These are phyloP conservation scores for Alentia gelatinosa DNA, from an alignment of 2,888 invertebrate species.

Conservation along the genomic window DNA sequence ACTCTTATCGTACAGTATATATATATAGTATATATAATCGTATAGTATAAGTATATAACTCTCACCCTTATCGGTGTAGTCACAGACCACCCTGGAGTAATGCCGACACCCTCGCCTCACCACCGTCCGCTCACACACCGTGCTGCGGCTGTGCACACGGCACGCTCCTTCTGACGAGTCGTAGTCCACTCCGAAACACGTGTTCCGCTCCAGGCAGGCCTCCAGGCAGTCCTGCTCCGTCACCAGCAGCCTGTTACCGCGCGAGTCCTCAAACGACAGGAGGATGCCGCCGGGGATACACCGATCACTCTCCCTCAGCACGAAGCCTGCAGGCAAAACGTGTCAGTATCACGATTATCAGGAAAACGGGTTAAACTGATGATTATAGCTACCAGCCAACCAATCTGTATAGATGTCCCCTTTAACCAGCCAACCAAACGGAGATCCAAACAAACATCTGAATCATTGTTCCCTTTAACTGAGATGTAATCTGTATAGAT, in stretches of 20 bases:
- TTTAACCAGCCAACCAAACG: too few relatives aligned
- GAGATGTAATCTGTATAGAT: too few relatives aligned
- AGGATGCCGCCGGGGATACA: background rate
- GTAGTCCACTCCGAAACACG: background rate
- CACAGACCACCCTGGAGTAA: background rate
- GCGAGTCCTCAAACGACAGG: background rate
- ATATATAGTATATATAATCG: too few relatives aligned
- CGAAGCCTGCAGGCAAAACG: background rate
- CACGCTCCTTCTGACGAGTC: background rate
- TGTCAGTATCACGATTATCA: too few relatives aligned
- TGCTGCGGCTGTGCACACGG: background rate
- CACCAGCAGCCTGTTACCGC: background rate
- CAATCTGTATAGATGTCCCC: too few relatives aligned
- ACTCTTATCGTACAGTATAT: too few relatives aligned
- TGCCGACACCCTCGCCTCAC: background rate
- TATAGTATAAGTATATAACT: too few relatives aligned
- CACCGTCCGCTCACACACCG: background rate
- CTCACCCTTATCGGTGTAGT: too few relatives aligned
- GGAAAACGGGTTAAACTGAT: too few relatives aligned
- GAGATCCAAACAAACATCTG: too few relatives aligned
- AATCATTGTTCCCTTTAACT: too few relatives aligned
- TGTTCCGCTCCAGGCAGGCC: background rate
- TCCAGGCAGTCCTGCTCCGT: background rate
- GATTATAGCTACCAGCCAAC: too few relatives aligned
- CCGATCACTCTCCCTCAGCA: background rate